Base-by-base conservation (phyloP, 2,888 invertebrate species). In the Cheilosia grossa region DNA sequence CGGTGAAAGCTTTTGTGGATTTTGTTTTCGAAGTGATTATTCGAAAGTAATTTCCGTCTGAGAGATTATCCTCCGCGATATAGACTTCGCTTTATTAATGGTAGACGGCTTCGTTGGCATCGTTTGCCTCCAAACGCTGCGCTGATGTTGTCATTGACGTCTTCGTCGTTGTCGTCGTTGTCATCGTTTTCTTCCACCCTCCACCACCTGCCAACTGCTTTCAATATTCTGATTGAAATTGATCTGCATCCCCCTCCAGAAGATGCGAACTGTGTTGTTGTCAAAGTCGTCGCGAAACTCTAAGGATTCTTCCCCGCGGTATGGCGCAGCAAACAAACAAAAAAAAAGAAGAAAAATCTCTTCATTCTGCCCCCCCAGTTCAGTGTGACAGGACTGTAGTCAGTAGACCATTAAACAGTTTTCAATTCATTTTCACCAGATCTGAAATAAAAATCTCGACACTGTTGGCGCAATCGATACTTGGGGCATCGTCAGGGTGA, bases 11-110 rank as follows among this genome's bases (percentile, higher is more conserved):
- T 85, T 80, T 81, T 70, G 75, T 85, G 85, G 85, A 81, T 81
- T 85, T 85, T 85, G 85, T 85, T 85, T 85, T 85, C 75, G 81
- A 85, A 85, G 81, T 85, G 85, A 85, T 85, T 85, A 81, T 85
- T 85, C 75, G 81, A 85, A 85, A 85, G 85, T 81, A 85, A 85
- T 85, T 85, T 85, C 85, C 85, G 81, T 77, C 85, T 81, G 81
- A 75, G 72, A 85, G 81, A 85, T 85, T 81, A 85, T 85, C 81
- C 75, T 61, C 72, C 54, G 69, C 85, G 85, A 85, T 80, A 85
- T 80, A 85, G 85, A 85, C 85, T 81, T 85, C 81, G 75, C 81
- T 75, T 85, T 85, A 85, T 85, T 85, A 85, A 85, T 81, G 75
- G 81, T 59, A 81, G 81, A 81, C 72, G 49, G 72, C 63, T 72